Conservation (phyloP, 2,797 vertebrate species). For the Silurus lanzhouensis region DNA sequence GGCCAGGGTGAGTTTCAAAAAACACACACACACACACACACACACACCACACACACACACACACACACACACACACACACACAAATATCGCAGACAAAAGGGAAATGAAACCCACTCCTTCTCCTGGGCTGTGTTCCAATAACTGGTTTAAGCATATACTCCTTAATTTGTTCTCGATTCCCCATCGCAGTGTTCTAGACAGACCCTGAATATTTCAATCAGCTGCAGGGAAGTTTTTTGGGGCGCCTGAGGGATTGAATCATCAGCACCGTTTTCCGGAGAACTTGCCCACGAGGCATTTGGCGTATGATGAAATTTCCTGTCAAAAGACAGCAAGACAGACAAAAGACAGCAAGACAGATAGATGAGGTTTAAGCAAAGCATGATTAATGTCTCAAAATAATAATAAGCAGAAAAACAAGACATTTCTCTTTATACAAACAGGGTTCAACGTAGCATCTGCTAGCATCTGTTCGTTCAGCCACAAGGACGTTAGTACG, state of each 20-base stretch:
- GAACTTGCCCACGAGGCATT: not conserved
- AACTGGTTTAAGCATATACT: not conserved
- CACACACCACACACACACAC: no score
- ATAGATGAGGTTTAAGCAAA: not conserved
- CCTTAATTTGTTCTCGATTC: not conserved
- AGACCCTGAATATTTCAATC: not conserved
- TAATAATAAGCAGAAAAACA: not conserved
- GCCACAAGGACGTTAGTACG: no score
- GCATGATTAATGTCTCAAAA: not conserved
- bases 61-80: no score
- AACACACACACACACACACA: no score
- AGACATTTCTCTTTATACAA: not conserved
- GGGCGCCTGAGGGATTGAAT: not conserved
- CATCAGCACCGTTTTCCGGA: not conserved
- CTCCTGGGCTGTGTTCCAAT: slow-evolving; percentile 4
- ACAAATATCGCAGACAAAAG: not conserved
- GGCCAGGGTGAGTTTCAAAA: slow-evolving; percentile 43
- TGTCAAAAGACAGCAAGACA: not conserved
- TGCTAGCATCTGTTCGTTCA: not conserved
- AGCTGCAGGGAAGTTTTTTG: slow-evolving; percentile 9
- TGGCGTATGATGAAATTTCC: not conserved
- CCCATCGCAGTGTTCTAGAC: not conserved
- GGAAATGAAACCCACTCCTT: slow-evolving; percentile 18
- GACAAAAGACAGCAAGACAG: not conserved
- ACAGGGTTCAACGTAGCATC: not conserved